Base-by-base conservation (phyloP, 1,140 invertebrate species). In the Zaprionus lachaisei region DNA sequence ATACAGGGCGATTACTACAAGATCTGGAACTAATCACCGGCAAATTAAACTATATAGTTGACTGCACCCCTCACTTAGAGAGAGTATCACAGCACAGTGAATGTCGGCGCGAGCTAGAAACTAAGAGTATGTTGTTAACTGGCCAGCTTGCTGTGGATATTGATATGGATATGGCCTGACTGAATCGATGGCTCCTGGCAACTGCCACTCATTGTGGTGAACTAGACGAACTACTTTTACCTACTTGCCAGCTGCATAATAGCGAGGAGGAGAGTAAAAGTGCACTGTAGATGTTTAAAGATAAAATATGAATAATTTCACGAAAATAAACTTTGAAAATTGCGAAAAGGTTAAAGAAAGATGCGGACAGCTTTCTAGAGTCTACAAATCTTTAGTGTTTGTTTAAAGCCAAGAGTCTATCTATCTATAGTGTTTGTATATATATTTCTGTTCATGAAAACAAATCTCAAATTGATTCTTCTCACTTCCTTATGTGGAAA, bases 191-290 rank as follows among this genome's bases (percentile, higher is more conserved):
- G 61, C 72, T 64, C 34, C 66, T 58, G 54, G 37, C 38, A 28
- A 22, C 66, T 34, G 65, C 55, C 63, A 60, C 17, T 61, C 65
- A 61, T 55, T 56, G 49, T 56, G 37, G 4, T 22, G 49, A 75
- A 75, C 41, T 75, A 51, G 72, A 34, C 38, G 22, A 71, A 75
- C 72, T 63, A 75, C 72, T 75, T 75, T 75, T 75, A 70, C 67
- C 68, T 58, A n/a, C 31, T 56, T n/a, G 31, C 7, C 55, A 34
- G 20, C 51, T 55, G 56, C 24, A 41, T 34, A 51, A 41, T 51
- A 24, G 34, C 4, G 24, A 49, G 55, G 49, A 28, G 49, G 51
- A 66, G 51, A 56, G 63, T 56, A 66, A 66, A 64, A 61, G 58
- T 61, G 24, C n/a, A 17, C 17, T 49, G 17, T 49, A 49, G 47